Percentiles rank a stretch among this genome's conserved stretches.
Conservation (phyloP, 1,140 invertebrate species). For the Venturia canescens region DNA sequence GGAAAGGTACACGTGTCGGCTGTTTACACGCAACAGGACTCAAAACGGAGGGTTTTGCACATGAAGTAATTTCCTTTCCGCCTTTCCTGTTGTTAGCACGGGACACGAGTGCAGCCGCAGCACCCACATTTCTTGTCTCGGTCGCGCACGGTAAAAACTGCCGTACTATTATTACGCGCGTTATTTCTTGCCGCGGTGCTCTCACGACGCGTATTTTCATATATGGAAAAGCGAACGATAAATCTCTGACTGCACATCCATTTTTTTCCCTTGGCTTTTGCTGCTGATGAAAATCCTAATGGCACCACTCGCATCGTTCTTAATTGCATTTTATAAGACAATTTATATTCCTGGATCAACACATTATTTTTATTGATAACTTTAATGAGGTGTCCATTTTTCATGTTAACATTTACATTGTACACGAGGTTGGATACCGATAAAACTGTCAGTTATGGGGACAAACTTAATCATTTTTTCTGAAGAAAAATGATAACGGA, state of each 20-base stretch:
- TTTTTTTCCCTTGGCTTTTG: background rate
- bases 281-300: slow-evolving; percentile 9
- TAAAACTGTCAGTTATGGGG: no score
- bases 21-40: no score
- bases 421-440: no score
- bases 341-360: no score
- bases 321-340: slow-evolving; percentile 2
- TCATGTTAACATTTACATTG: no score
- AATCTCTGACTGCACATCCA: background rate
- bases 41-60: background rate
- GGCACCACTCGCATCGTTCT: background rate
- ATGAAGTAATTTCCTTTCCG: background rate
- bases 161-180: slow-evolving; percentile 30
- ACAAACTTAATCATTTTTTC: no score
- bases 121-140: slow-evolving; percentile 34
- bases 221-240: slow-evolving; percentile 24
- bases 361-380: no score
- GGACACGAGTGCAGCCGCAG: slow-evolving; percentile 32
- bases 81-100: background rate
- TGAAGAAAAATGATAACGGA: no score
- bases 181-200: background rate
- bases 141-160: background rate
- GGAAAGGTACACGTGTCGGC: no score
- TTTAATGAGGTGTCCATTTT: no score
- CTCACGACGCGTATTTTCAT: slow-evolving; percentile 37